Conservation (phyloP, 2,113 vertebrate genomes). For the Pseudorectes ferrugineus region DNA sequence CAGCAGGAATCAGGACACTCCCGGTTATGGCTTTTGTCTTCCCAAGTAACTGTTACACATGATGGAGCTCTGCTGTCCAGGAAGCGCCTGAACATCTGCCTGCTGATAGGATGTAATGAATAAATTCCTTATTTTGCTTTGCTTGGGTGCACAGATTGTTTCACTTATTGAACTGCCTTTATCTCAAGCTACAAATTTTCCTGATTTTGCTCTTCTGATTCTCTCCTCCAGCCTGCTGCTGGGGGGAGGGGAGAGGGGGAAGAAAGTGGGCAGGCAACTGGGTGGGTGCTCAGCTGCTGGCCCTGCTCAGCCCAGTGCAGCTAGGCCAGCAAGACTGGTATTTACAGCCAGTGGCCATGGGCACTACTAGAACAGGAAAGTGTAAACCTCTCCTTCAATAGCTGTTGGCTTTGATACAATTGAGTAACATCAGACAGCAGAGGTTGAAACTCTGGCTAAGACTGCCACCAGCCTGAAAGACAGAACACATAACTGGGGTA, state of each 20-base stretch:
- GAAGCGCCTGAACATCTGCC: neutral
- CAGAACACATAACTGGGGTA: neutral
- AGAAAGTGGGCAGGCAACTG: neutral
- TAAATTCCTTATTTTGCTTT: neutral
- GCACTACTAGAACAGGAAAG: neutral
- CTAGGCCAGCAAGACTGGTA: neutral
- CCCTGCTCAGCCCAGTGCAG: neutral
- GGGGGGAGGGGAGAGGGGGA: fast-evolving
- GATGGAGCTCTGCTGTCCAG: neutral
- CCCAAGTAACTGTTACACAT: fast-evolving
- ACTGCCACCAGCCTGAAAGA: neutral
- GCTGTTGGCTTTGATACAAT: neutral
- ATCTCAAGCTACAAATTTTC: neutral
- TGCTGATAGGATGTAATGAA: neutral
- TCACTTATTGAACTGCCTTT: neutral
- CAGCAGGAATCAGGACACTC: neutral
- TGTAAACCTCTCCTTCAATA: neutral
- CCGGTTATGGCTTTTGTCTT: neutral
- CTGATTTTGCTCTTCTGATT: neutral
- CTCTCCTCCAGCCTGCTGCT: fast-evolving
- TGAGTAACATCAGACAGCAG: neutral
- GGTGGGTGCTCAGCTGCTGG: neutral
- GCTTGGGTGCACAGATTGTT: neutral
- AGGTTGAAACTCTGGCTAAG: neutral
- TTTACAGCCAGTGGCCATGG: neutral